These are phyloP conservation scores for Theocolax elegans DNA, from an alignment of 1,140 invertebrate species.

Conservation along the genomic window DNA sequence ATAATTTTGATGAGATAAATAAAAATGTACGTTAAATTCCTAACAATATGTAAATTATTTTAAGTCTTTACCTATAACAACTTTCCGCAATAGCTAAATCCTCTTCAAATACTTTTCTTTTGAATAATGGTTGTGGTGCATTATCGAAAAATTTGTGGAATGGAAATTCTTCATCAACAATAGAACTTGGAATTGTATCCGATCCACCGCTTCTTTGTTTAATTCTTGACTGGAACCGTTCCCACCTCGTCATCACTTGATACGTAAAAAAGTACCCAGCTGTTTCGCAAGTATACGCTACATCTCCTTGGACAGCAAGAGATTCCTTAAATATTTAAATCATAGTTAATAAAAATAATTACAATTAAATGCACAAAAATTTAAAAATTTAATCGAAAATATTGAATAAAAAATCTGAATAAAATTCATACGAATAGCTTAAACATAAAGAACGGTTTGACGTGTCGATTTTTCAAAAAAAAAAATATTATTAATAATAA, in stretches of 20 bases:
- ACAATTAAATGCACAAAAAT: too few relatives aligned
- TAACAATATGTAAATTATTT: background rate
- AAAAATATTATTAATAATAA: too few relatives aligned
- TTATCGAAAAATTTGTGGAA: slow-evolving; percentile 92
- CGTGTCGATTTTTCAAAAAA: too few relatives aligned
- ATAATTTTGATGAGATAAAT: too few relatives aligned
- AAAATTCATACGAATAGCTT: too few relatives aligned
- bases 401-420: too few relatives aligned
- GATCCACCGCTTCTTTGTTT: slow-evolving; percentile 66
- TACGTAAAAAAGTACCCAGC: slow-evolving; percentile 93
- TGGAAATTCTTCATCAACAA: slow-evolving; percentile 85
- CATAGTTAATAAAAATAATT: too few relatives aligned
- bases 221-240: slow-evolving; percentile 80
- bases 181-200: slow-evolving; percentile 39
- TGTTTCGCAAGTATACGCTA: slow-evolving; percentile 98
- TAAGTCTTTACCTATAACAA: slow-evolving; percentile 79
- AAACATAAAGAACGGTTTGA: too few relatives aligned
- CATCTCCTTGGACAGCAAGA: slow-evolving; percentile 87
- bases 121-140: slow-evolving; percentile 93
- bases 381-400: too few relatives aligned
- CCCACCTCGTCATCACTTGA: slow-evolving; percentile 90
- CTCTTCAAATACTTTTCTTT: slow-evolving; percentile 80
- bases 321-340: slow-evolving; percentile 68
- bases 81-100: slow-evolving; percentile 93
- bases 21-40: too few relatives aligned